Base-by-base conservation (phyloP, 2,888 invertebrate species). In the Eulithis prunata region DNA sequence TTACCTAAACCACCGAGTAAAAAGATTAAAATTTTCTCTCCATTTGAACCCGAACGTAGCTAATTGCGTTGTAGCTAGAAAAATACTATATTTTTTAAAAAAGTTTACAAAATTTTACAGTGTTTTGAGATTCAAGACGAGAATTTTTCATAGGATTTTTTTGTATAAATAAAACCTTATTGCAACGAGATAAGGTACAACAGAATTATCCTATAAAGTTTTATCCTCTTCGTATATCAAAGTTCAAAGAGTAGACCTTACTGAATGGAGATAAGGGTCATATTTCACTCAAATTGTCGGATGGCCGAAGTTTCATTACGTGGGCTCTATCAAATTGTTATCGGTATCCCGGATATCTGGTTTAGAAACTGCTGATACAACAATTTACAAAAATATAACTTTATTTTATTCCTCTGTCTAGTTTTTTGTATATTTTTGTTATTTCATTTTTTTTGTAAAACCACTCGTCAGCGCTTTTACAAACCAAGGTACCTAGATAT, bases 291-390 rank as follows among this genome's bases (percentile, higher is more conserved):
- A 36, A 38, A 56, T 12, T 36, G 36, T 38, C 32, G 36, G n/a
- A n/a, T 13, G 0, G 1, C 47, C 49, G 11, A 47, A 14, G 5
- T 53, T 52, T 8, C n/a, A 8, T 53, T 38, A 14, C n/a, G 56
- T 52, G 45, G 60, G 51, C 8, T 38, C 8, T 57, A 66, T 61
- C 47, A 11, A 41, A 28, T 36, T 60, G 7, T 45, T 55, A 57
- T 57, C 53, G 4, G 58, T 45, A 46, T 61, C 41, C 60, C 60
- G 65, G 65, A 65, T 61, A 65, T 61, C 47, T 53, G 56, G 56
- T 47, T 65, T 52, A 38, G 56, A 36, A 51, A 47, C 46, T 28
- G 32, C 57, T 61, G 61, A 61, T 65, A 57, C 8, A 56, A 51
- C 43, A 14, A 10, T 52, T 57, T 54, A n/a, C n/a, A 11, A 2